These are phyloP conservation scores for Cremastobaeus sp. DNA, from an alignment of 2,888 invertebrate species.

Conservation along the genomic window DNA sequence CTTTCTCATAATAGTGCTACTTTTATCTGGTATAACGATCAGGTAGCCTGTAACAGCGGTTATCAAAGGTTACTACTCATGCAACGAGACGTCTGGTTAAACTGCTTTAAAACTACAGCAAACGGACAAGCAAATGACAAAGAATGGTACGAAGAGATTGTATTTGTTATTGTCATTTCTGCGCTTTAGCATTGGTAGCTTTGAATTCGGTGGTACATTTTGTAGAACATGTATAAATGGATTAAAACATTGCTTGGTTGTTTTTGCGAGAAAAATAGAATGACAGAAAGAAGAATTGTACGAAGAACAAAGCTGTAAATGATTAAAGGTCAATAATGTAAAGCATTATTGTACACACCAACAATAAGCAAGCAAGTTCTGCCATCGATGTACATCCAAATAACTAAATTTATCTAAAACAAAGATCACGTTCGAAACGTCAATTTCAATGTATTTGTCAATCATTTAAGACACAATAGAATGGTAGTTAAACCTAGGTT, in stretches of 20 bases:
- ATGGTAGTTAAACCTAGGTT: not conserved
- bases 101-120: slow-evolving; percentile 57
- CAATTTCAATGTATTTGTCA: not conserved
- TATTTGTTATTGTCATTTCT: not conserved
- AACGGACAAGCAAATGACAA: slow-evolving; percentile 30
- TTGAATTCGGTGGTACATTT: not conserved
- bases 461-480: no score
- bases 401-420: slow-evolving; percentile 51
- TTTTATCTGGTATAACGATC: slow-evolving; percentile 69
- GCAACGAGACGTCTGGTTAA: slow-evolving; percentile 62
- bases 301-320: slow-evolving; percentile 45
- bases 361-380: slow-evolving; percentile 55
- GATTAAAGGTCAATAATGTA: slow-evolving; percentile 36
- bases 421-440: slow-evolving; percentile 37
- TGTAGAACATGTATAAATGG: no score
- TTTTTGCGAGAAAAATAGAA: not conserved
- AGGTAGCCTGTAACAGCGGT: slow-evolving; percentile 69
- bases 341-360: slow-evolving; percentile 57
- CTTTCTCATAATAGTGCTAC: slow-evolving; percentile 63
- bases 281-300: not conserved
- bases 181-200: not conserved
- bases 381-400: slow-evolving; percentile 50
- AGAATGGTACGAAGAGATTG: slow-evolving; percentile 3
- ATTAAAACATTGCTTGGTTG: not conserved
- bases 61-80: slow-evolving; percentile 71